Evolutionary conservation across 53 echinoderm and acorn worm species (phyloP), one percentile per base, ranked within the genome.

Genomic region (Paelopatides confundens): DNA sequence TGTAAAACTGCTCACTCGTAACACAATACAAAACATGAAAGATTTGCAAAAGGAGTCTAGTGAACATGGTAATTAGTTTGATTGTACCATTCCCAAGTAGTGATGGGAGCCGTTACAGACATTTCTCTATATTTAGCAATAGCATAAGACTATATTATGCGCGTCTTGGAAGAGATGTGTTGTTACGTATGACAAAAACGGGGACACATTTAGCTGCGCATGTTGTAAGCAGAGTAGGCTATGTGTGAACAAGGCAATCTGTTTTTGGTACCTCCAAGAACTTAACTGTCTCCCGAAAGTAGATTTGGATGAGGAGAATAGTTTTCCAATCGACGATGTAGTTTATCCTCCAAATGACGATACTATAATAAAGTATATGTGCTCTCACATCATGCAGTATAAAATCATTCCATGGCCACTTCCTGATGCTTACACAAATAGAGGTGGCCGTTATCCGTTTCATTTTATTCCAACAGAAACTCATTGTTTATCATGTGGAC

Each of bases 381-480:
- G 82, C 32, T n/a, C 5, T 4, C 33, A 82, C 2, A 1, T 82
- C 13, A 62, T 62, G 13, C 34, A 62, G 21, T 1, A 33, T 35
- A 82, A 82, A 21, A 32, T 35, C 35, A 82, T 82, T 15, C 82
- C 82, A 4, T 58, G 82, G 82, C 82, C 62, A 14, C n/a, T 82
- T 32, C 35, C 82, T 33, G 5, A 17, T 7, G 12, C 77, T 21
- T 49, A 35, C 10, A 58, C 58, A 11, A 53, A 18, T 5, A 79
- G 12, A 52, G 31, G 53, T 52, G 28, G 17, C 49, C 24, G 2
- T 10, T 79, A 51, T 50, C 81, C 53, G n/a, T 8, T 27, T 11
- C 12, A 23, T 13, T 70, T 70, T n/a, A 35, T 84, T 13, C 84
- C 84, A 29, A 84, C 38, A 10, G 65, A 84, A 63, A 35, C 13